A percentile compares a stretch with the other conserved stretches of the same genome.
Conservation (phyloP, 2,888 invertebrate species). For the Xanthorhoe spadicearia region DNA sequence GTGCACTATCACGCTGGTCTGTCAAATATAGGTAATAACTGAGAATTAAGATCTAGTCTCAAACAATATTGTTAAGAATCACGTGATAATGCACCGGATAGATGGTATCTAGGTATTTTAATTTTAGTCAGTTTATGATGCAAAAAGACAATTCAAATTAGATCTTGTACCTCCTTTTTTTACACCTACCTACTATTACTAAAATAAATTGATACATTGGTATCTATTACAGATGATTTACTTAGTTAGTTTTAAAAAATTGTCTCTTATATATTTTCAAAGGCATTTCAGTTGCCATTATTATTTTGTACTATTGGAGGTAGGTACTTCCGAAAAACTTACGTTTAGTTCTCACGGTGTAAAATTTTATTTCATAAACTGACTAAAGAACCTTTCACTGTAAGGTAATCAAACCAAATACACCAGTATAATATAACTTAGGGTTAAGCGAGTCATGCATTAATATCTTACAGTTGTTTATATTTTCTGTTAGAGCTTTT, state of each 20-base stretch:
- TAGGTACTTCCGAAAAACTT: too few relatives aligned
- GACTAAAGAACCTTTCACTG: slow-evolving; percentile 67
- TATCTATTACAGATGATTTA: too few relatives aligned
- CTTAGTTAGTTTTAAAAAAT: too few relatives aligned
- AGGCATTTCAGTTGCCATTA: background rate
- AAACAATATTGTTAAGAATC: background rate
- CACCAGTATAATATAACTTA: slow-evolving; percentile 67
- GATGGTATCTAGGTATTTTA: slow-evolving; percentile 21
- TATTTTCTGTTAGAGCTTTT: background rate
- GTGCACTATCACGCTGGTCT: slow-evolving; percentile 25
- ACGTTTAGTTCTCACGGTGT: too few relatives aligned
- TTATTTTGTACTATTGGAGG: background rate
- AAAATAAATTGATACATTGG: too few relatives aligned
- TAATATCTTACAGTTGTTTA: slow-evolving; percentile 1
- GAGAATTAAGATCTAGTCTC: background rate
- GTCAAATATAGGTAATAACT: background rate
- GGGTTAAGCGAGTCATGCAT: slow-evolving; percentile 19
- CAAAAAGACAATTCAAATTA: slow-evolving; percentile 1
- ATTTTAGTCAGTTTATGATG: slow-evolving; percentile 36
- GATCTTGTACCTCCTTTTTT: background rate
- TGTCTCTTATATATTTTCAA: too few relatives aligned
- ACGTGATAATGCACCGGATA: slow-evolving; percentile 37
- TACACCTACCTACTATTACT: too few relatives aligned
- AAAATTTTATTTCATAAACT: slow-evolving; percentile 62
- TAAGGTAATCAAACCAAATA: slow-evolving; percentile 78